phyloP scores from a whole-genome alignment of 2,113 vertebrate genomes.

The Macquaria australasica region DNA sequence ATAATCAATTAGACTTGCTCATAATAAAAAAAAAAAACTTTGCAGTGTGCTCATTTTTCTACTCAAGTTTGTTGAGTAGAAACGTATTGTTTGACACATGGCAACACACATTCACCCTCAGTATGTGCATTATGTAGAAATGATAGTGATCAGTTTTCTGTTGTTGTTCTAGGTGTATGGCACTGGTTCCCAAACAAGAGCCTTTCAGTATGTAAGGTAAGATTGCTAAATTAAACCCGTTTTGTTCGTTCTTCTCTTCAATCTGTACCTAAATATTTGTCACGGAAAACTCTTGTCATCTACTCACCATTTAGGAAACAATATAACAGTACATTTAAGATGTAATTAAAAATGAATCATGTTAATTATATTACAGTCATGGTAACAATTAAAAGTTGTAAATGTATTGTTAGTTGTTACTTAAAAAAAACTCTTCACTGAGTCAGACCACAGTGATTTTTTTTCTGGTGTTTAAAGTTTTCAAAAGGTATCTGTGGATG shows the following conservation, averaged over 20 bases:
- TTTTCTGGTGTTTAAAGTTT: not conserved
- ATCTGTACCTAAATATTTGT: not conserved
- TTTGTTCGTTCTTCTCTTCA: not conserved
- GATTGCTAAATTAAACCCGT: not conserved
- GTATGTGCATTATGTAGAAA: not conserved
- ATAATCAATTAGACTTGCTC: not conserved
- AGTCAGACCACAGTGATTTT: not conserved
- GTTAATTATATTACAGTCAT: too few relatives aligned
- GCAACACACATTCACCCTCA: not conserved
- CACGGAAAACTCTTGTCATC: not conserved
- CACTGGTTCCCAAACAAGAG: slow-evolving; percentile 94
- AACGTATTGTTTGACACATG: not conserved
- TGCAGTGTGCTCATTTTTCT: too few relatives aligned
- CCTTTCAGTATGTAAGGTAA: slow-evolving; percentile 99
- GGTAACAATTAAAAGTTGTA: not conserved
- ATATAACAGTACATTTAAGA: not conserved
- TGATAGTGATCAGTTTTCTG: not conserved
- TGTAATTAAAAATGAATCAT: not conserved
- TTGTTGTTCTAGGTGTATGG: slow-evolving; percentile 91
- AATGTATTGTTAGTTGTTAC: not conserved
- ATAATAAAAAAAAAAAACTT: not conserved
- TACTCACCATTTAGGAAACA: not conserved
- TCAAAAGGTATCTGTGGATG: not conserved
- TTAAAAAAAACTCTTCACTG: not conserved
- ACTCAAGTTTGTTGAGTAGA: not conserved